phyloP scores from a whole-genome alignment of 2,113 vertebrate species.

The Furnarius figulus region DNA sequence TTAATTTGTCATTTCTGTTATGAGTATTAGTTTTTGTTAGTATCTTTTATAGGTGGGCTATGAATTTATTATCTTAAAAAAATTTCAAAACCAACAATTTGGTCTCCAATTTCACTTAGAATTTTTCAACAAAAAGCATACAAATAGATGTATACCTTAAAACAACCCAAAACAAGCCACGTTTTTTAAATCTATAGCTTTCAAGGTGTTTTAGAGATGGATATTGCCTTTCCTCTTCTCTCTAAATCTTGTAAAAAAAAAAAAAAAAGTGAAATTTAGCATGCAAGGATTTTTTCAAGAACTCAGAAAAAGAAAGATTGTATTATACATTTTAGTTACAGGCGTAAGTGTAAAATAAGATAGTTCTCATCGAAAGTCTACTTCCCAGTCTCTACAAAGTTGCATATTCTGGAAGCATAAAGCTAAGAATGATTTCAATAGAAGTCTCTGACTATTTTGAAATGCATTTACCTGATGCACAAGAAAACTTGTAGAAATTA shows the following conservation, averaged over 20 bases:
- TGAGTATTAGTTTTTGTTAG: background rate
- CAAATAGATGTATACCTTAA: background rate
- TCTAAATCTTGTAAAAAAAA: background rate
- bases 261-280: background rate
- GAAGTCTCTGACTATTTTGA: background rate
- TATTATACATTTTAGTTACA: background rate
- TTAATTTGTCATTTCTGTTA: background rate
- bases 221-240: background rate
- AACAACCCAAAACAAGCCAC: rapidly evolving
- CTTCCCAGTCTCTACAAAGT: background rate
- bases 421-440: background rate
- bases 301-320: background rate
- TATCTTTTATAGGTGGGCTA: background rate
- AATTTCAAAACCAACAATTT: background rate
- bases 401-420: background rate
- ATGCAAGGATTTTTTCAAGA: background rate
- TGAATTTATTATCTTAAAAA: background rate
- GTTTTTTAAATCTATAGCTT: background rate
- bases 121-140: background rate
- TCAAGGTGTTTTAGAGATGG: background rate
- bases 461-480: background rate
- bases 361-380: background rate
- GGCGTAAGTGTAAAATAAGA: background rate
- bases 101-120: background rate
- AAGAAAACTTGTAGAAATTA: background rate